Conservation (phyloP, 2,113 vertebrate species). For the Lepus europaeus region DNA sequence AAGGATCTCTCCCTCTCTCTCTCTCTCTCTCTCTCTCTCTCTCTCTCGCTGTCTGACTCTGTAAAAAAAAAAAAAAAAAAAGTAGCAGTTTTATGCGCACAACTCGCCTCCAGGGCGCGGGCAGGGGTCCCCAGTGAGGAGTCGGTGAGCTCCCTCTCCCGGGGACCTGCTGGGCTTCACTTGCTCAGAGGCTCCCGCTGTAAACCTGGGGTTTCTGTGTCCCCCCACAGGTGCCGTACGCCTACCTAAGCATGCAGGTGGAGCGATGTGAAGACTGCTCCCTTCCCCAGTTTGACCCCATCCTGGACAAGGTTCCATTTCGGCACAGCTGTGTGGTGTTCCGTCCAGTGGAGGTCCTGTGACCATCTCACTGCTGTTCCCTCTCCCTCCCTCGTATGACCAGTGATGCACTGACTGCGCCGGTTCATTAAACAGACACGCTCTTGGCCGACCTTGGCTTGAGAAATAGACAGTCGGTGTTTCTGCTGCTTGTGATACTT, state of each 20-base stretch:
- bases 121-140: no score
- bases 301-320: background rate
- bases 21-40: no score
- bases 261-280: background rate
- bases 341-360: background rate
- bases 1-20: no score
- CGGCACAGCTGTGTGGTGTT: background rate
- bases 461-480: accelerated
- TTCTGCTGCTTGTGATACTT: background rate
- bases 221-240: no score
- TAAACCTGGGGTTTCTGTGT: background rate
- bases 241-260: background rate
- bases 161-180: no score
- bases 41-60: no score
- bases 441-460: background rate
- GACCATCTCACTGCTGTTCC: background rate
- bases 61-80: no score
- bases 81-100: no score
- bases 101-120: no score
- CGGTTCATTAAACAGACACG: background rate
- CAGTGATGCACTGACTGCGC: no score
- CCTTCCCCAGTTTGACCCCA: background rate
- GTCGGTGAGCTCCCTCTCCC: no score
- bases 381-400: background rate
- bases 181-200: background rate